phyloP scores from a whole-genome alignment of 1,140 invertebrate species.

The Artemia franciscana region DNA sequence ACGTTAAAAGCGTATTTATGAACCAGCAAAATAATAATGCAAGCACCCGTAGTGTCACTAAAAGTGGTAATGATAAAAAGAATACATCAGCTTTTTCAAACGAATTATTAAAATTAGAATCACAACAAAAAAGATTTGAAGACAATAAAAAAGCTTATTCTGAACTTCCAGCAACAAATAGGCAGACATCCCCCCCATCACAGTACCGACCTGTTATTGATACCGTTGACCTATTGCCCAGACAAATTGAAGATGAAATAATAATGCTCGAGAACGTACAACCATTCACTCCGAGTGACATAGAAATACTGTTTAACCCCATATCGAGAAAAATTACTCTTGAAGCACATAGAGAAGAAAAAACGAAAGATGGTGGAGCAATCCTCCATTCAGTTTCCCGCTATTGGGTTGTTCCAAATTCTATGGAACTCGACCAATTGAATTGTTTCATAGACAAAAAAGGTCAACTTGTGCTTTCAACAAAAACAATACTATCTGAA shows the following conservation, averaged over 20 bases:
- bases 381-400: not conserved
- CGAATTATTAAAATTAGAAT: too few species aligned
- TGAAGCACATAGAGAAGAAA: not conserved
- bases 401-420: not conserved
- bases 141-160: too few species aligned
- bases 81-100: too few species aligned
- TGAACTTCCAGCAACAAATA: too few species aligned
- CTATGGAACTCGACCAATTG: not conserved
- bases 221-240: not conserved
- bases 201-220: not conserved
- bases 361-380: not conserved
- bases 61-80: too few species aligned
- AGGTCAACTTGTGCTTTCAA: not conserved
- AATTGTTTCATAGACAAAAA: not conserved
- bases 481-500: not conserved
- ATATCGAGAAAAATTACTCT: not conserved
- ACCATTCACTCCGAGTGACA: not conserved
- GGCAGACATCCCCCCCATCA: not conserved
- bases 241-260: not conserved
- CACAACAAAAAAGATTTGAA: too few species aligned
- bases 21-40: not conserved
- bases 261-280: not conserved
- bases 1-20: not conserved
- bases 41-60: too few species aligned
- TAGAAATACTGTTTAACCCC: not conserved